Evolutionary conservation across 2,888 invertebrate species (phyloP), one percentile per base, ranked within the genome.

Genomic region (Pandemis corylana): DNA sequence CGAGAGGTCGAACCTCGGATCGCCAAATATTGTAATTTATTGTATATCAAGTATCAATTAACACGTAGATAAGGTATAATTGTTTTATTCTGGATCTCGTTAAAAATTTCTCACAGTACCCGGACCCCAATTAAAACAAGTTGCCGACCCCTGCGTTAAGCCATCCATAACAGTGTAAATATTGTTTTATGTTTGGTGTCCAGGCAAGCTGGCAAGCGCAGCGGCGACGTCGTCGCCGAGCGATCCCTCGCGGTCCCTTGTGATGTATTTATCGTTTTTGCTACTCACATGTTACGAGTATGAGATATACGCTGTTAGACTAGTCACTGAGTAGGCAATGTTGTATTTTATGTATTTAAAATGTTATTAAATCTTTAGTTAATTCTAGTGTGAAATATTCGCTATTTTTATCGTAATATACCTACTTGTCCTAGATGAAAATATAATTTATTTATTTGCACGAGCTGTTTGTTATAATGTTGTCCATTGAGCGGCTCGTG

Each of bases 291-390:
- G 89, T 91, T 90, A 89, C 83, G 87, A 88, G 88, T 89, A 87
- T 86, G 86, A 84, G 86, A 81, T 87, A 86, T 89, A 89, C 89
- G 91, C 92, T 87, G 90, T 89, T 93, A 93, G 92, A 93, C 93
- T 94, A 94, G 94, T 94, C 94, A 94, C 89, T 90, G 91, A 90
- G 88, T 92, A 93, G 93, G 88, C 89, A 87, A 92, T 92, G 90
- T 92, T 93, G 89, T 92, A 92, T 89, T 90, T 89, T 89, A 83
- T 89, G 85, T 92, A 91, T 90, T 90, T 88, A 87, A 89, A 90
- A 87, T 89, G 86, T 91, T 90, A 87, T 84, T 89, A 90, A 89
- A 93, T 92, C 90, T 93, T 92, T 93, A 92, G 93, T 93, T 93
- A 86, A 90, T 87, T 88, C 83, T 92, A 92, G 89, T 90, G 87